A percentile compares a stretch with the other conserved stretches of the same genome.
phyloP scores from a whole-genome alignment of 2,797 vertebrate genomes.

The Leptatherina wallacei region DNA sequence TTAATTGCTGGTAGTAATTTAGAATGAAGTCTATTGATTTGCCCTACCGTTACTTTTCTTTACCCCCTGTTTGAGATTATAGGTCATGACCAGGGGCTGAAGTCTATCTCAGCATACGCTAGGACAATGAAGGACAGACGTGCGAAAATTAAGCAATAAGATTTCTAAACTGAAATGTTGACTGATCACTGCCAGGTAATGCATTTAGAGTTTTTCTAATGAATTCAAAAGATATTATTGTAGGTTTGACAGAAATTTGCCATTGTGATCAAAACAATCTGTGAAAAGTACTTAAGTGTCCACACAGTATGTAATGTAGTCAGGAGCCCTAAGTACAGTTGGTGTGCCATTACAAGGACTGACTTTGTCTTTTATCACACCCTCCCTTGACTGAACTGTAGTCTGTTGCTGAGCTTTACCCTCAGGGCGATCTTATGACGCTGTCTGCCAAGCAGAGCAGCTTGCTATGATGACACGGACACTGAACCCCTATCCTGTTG shows the following conservation, averaged over 20 bases:
- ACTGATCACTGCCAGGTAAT: background rate
- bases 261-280: background rate
- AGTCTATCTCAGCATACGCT: constrained; percentile 30
- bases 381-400: constrained; percentile 41
- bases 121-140: background rate
- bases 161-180: background rate
- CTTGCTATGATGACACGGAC: constrained; percentile 60
- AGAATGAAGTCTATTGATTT: constrained; percentile 36
- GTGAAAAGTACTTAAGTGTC: constrained; percentile 11
- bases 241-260: background rate
- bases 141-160: background rate
- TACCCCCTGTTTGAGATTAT: constrained; percentile 1
- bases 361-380: constrained; percentile 50
- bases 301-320: background rate
- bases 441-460: constrained; percentile 68
- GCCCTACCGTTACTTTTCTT: constrained; percentile 18
- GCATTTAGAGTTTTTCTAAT: background rate
- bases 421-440: constrained; percentile 58
- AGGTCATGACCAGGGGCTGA: constrained; percentile 6
- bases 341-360: constrained; percentile 40
- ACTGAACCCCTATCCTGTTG: constrained; percentile 66
- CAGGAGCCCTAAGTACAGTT: constrained; percentile 19
- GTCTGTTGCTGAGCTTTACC: constrained; percentile 59
- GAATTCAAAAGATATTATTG: too few species aligned
- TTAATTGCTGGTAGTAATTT: constrained; percentile 46